Conservation (phyloP, 2,888 invertebrate genomes). For the Diaprepes abbreviatus region DNA sequence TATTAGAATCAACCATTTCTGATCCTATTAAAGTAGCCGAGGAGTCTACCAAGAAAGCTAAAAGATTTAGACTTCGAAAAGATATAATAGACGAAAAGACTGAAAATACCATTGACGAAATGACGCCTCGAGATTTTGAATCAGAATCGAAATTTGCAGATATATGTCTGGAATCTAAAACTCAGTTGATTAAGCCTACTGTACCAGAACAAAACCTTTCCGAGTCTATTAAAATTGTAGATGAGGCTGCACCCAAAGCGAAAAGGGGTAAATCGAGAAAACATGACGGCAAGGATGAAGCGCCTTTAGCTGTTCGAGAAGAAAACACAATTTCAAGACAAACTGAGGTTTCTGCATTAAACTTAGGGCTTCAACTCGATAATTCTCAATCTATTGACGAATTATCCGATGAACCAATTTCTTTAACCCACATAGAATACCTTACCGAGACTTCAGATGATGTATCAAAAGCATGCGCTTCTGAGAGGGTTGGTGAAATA, state of each 20-base stretch:
- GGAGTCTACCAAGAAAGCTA: neutral
- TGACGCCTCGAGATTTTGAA: neutral
- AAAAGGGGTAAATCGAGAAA: neutral
- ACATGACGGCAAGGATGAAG: neutral
- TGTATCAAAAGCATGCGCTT: neutral
- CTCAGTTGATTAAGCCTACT: no score
- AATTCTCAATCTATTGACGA: no score
- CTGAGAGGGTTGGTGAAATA: neutral
- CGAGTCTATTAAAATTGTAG: no score
- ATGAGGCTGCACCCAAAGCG: neutral
- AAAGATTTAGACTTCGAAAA: neutral
- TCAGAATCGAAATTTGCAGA: neutral
- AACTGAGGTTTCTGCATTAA: no score
- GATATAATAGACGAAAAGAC: neutral
- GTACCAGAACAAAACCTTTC: no score
- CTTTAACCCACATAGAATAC: no score
- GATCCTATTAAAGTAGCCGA: neutral
- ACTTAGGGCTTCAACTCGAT: no score
- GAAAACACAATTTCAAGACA: no score
- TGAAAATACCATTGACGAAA: neutral
- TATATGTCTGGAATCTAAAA: no score
- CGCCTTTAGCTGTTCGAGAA: no score
- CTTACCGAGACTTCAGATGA: no score
- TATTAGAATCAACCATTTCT: neutral
- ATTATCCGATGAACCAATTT: no score